phyloP scores from a whole-genome alignment of 2,113 vertebrate genomes.

The Polypterus senegalus region DNA sequence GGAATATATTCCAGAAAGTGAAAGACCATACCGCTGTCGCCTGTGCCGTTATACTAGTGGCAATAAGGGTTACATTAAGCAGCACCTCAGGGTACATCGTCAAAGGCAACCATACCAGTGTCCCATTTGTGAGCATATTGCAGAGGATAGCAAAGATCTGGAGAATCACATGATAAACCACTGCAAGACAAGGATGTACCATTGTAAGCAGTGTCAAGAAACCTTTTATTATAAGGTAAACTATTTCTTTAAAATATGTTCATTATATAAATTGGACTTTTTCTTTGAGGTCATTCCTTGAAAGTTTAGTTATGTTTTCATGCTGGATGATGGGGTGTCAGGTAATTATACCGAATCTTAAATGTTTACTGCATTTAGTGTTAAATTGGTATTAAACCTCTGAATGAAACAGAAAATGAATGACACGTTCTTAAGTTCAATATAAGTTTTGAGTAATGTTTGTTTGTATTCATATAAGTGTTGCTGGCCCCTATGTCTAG shows the following conservation, averaged over 20 bases:
- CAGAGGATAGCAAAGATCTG: conserved; percentile 72
- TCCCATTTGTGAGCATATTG: conserved; percentile 89
- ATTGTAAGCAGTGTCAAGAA: conserved; percentile 74
- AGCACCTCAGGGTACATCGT: conserved; percentile 82
- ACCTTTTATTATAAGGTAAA: conserved; percentile 88
- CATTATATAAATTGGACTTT: background rate
- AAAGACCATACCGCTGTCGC: conserved; percentile 80
- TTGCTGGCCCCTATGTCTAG: too few species aligned
- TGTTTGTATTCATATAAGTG: too few species aligned
- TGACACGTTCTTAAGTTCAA: too few species aligned
- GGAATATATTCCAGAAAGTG: conserved; percentile 66
- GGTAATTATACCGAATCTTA: too few species aligned
- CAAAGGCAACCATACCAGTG: conserved; percentile 90
- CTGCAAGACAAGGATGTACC: conserved; percentile 80
- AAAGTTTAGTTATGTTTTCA: too few species aligned
- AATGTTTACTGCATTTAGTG: too few species aligned
- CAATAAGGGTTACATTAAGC: conserved; percentile 93
- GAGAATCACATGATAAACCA: conserved; percentile 93
- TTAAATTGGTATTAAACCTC: too few species aligned
- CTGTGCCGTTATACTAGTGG: conserved; percentile 84
- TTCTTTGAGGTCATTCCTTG: too few species aligned
- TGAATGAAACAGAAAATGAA: too few species aligned
- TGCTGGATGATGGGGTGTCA: too few species aligned
- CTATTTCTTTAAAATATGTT: background rate
- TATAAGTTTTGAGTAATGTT: too few species aligned